phyloP scores from a whole-genome alignment of 2,113 vertebrate species.

The Hipposideros armiger region DNA sequence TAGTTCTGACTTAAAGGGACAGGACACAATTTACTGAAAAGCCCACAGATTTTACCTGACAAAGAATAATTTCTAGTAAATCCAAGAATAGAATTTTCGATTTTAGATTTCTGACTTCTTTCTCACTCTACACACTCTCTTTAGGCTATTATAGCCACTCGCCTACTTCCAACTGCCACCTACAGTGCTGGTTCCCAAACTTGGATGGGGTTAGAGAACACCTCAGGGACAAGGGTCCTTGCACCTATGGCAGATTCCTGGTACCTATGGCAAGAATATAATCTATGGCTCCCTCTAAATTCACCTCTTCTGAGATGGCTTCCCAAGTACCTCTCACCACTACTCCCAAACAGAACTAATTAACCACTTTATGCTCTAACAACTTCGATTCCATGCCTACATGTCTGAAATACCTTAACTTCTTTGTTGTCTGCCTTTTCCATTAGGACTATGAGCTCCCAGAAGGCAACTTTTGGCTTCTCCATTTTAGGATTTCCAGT shows the following conservation, averaged over 20 bases:
- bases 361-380: background rate
- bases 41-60: background rate
- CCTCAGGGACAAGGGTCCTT: background rate
- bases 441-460: background rate
- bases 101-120: background rate
- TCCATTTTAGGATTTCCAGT: background rate
- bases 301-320: background rate
- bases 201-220: background rate
- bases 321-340: background rate
- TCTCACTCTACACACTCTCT: background rate
- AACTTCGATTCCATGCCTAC: background rate
- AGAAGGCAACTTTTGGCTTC: background rate
- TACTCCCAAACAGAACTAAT: background rate
- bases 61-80: constrained; percentile 10
- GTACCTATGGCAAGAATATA: background rate
- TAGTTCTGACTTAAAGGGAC: background rate
- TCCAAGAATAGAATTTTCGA: background rate
- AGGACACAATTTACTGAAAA: background rate
- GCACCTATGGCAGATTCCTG: background rate
- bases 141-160: background rate
- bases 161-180: background rate
- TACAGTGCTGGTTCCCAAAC: background rate
- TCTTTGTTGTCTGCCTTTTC: background rate
- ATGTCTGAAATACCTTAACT: background rate
- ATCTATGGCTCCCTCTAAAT: background rate